Evolutionary conservation across 2,113 vertebrate genomes (phyloP), one percentile per base, ranked within the genome.

Genomic region (Aspiorhynchus laticeps): DNA sequence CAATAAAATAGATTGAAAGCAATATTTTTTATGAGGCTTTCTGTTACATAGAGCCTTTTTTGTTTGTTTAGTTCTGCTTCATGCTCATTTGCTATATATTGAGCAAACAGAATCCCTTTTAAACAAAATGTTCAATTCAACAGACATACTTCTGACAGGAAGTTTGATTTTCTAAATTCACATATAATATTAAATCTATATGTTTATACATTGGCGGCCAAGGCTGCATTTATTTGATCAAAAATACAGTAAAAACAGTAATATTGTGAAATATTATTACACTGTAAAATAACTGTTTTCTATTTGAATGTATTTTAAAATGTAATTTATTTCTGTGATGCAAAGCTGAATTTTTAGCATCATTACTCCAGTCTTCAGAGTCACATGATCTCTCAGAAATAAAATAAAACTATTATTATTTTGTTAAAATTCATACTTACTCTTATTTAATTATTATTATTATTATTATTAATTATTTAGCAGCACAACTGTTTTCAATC

Each of bases 11-110:
- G 36, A 41, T n/a, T 41, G 56, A 80, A 80, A 63, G 10, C 33
- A 63, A 80, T 38, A 63, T 41, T 43, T 80, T 63, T 63, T 61
- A 78, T 5, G 28, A 78, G 76, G 43, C 26, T 53, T 76, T 76
- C 43, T 56, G 17, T 59, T 59, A 80, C 24, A 41, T 28, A 46
- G 28, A n/a, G 19, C 19, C 56, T 61, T 19, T 80, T 82, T 65
- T 33, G 76, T 78, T 78, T 78, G 76, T 53, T 53, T 33, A 78
- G 28, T 24, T 78, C 48, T 78, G 46, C 28, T 78, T 78, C 75
- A 19, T 2, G 26, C 28, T 56, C 76, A 53, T 78, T 78, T 53
- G 76, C 12, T 77, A 28, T 48, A 28, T 43, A 48, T 19, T 77
- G 43, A 77, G 36, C 71, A 78, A 78, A 53, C 46, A 78, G 7